Evolutionary conservation across 2,797 vertebrate genomes (phyloP), one percentile per base, ranked within the genome.

Genomic region (Heteromormyrus szaboi): DNA sequence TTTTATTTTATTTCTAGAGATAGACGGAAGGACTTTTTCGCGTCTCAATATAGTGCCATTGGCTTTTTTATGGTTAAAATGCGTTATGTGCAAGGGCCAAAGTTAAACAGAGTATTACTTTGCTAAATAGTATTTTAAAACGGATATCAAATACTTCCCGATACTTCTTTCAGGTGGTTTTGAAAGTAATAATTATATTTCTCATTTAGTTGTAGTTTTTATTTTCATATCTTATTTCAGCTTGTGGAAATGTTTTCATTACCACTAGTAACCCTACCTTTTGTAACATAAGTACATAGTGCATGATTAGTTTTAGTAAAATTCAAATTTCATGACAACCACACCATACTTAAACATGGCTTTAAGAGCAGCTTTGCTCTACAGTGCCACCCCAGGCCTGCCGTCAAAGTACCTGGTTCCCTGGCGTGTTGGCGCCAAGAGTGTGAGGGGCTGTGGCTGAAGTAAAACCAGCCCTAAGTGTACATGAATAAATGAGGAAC

Each of bases 401-500:
- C 62, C 3, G 0, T 62, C 59, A 11, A 25, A 62, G 22, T 62
- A 65, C 22, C 62, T 29, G 62, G 62, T 65, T 29, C 62, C 9
- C 9, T 65, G 62, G 9, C 3, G 22, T 29, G 25, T 65, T 65
- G 62, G 2, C 22, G 8, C 59, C 25, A 25, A 22, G 11, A 25
- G 8, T 6, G n/a, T 62, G 59, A 11, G 8, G 59, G 59, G 56
- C n/a, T 11, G n/a, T 62, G 62, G 62, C 62, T 68, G 11, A 68
- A 68, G 25, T 33, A 68, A 68, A 68, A 68, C 62, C 11, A 33
- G 11, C 25, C 62, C 62, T 54, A 17, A 53, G 59, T 11, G 59
- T 25, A 62, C 22, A 2, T 25, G 7, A 91, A 98, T 99, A 65
- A 96, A 97, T 0, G 97, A 99, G 0, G 95, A 96, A 14, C 97